phyloP scores from a whole-genome alignment of 2,888 invertebrate species.

The Rhamphomyia laevipes region DNA sequence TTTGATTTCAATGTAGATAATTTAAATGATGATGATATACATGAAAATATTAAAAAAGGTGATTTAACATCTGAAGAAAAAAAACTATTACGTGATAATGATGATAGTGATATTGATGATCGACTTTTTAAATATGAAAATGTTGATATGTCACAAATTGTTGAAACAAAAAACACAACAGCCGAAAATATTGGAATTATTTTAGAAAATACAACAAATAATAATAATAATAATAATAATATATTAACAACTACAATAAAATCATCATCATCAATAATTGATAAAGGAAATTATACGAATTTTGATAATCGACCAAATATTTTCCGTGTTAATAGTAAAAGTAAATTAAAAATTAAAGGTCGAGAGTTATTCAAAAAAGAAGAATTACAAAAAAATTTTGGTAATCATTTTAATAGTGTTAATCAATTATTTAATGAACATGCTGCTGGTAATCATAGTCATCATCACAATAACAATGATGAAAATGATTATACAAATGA shows the following conservation, averaged over 20 bases:
- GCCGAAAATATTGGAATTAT: slow-evolving; percentile 4
- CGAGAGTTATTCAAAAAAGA: slow-evolving; percentile 28
- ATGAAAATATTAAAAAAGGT: slow-evolving; percentile 29
- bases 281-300: slow-evolving; percentile 10
- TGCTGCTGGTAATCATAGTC: not conserved
- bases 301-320: slow-evolving; percentile 21
- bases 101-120: not conserved
- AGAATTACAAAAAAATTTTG: slow-evolving; percentile 24
- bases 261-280: slow-evolving; percentile 6
- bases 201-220: not conserved
- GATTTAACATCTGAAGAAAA: slow-evolving; percentile 30
- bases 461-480: not conserved
- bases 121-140: slow-evolving; percentile 15
- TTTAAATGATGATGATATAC: slow-evolving; percentile 24
- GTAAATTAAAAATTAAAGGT: slow-evolving; percentile 26
- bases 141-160: not conserved
- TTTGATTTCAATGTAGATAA: slow-evolving; percentile 36
- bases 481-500: slow-evolving; percentile 13
- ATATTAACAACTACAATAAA: slow-evolving; percentile 7
- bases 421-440: slow-evolving; percentile 19
- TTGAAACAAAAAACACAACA: slow-evolving; percentile 5
- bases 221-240: slow-evolving; percentile 1
- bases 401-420: slow-evolving; percentile 31
- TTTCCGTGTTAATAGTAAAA: slow-evolving; percentile 26
- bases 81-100: slow-evolving; percentile 22